Conservation (phyloP, 2,797 vertebrate species). For the Poeciliopsis paucimaculata region DNA sequence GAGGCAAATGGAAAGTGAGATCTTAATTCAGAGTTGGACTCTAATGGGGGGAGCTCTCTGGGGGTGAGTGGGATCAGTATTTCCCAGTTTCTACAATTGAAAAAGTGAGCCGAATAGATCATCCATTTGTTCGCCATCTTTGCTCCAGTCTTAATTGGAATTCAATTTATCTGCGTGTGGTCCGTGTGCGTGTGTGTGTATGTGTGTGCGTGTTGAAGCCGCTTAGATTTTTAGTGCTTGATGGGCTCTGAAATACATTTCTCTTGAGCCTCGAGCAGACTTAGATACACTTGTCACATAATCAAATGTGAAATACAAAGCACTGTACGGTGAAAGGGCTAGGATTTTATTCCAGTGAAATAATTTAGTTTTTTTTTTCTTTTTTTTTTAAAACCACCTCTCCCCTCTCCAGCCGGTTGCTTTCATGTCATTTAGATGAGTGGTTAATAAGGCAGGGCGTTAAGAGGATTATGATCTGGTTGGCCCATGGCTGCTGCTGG, state of each 20-base stretch:
- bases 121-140: conserved; percentile 67
- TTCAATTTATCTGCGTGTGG: conserved; percentile 70
- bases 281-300: conserved; percentile 87
- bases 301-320: conserved; percentile 83
- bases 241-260: conserved; percentile 78
- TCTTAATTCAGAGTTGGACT: conserved; percentile 57
- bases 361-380: conserved; percentile 74
- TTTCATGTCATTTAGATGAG: conserved; percentile 87
- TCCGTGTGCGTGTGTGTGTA: conserved; percentile 34
- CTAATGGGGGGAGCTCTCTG: conserved; percentile 66
- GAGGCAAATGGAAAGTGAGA: conserved; percentile 36
- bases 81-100: conserved; percentile 65
- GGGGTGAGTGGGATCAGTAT: conserved; percentile 57
- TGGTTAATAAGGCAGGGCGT: conserved; percentile 86
- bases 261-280: conserved; percentile 75
- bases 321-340: conserved; percentile 72
- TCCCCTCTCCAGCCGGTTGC: conserved; percentile 67
- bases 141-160: conserved; percentile 76
- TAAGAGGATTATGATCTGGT: conserved; percentile 87
- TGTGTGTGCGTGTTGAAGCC: conserved; percentile 47
- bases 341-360: conserved; percentile 79
- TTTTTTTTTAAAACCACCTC: conserved; percentile 12
- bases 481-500: conserved; percentile 63
- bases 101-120: conserved; percentile 64
- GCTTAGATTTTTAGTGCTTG: conserved; percentile 67